Evolutionary conservation across 2,888 invertebrate species (phyloP).

Genomic region (Anthophora plumipes): DNA sequence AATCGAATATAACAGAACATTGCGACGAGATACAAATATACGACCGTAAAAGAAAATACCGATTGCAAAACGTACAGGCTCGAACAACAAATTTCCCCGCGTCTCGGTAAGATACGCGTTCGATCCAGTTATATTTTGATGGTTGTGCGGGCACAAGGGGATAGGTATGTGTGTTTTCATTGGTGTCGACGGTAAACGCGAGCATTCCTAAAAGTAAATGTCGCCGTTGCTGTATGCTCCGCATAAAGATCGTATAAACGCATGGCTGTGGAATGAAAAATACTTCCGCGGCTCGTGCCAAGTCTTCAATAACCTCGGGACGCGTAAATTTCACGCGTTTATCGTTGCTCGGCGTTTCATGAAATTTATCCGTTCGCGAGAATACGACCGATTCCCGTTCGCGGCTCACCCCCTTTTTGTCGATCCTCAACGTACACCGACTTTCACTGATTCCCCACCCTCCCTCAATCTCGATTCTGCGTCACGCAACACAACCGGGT

Average conservation of each 20-base stretch:
- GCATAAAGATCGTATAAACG: conserved; percentile 65
- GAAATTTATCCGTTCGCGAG: conserved; percentile 54
- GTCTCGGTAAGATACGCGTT: conserved; percentile 9
- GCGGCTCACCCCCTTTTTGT: conserved; percentile 12
- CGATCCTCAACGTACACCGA: conserved; percentile 6
- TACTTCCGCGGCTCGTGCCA: conserved; percentile 61
- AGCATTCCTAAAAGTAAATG: conserved; percentile 64
- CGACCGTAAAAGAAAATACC: not conserved
- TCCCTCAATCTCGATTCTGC: not conserved
- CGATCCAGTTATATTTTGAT: conserved; percentile 32
- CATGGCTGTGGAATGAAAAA: conserved; percentile 58
- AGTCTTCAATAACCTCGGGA: conserved; percentile 57
- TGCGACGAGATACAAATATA: not conserved
- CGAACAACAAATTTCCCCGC: conserved; percentile 33
- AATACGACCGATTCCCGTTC: conserved; percentile 30
- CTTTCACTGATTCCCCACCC: conserved; percentile 25
- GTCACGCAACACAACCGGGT: conserved; percentile 34
- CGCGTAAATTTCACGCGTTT: conserved; percentile 65
- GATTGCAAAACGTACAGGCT: not conserved
- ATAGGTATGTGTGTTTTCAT: conserved; percentile 57
- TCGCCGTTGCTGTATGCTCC: conserved; percentile 49
- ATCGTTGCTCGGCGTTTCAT: conserved; percentile 35
- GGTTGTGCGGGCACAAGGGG: conserved; percentile 6
- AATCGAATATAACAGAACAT: not conserved
- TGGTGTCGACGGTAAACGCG: conserved; percentile 50